Percentiles rank a stretch among this genome's conserved stretches.
phyloP scores from a whole-genome alignment of 2,888 invertebrate genomes.

The Tinea pellionella region DNA sequence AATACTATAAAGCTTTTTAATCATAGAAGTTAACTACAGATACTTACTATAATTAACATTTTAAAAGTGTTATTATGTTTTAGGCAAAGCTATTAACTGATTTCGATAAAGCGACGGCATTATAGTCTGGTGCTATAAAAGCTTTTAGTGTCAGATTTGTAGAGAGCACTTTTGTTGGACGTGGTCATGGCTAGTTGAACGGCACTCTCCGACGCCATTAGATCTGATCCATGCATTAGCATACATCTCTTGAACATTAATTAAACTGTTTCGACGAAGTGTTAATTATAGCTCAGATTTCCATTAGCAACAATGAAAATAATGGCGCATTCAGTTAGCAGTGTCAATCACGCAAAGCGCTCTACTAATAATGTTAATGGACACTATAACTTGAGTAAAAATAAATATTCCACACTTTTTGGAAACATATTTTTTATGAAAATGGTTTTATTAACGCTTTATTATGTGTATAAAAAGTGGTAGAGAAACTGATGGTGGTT shows the following conservation, averaged over 20 bases:
- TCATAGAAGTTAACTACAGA: not conserved
- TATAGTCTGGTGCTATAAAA: constrained; percentile 19
- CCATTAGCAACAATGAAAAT: constrained; percentile 15
- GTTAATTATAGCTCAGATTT: constrained; percentile 13
- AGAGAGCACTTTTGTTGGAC: constrained; percentile 12
- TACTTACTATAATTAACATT: not conserved
- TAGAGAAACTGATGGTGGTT: too few species aligned
- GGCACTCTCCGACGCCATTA: constrained; percentile 14
- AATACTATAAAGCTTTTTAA: not conserved
- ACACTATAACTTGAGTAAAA: not conserved
- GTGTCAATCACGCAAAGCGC: constrained; percentile 4
- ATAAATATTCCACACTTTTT: too few species aligned
- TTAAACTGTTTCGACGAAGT: constrained; percentile 13
- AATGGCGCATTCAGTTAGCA: constrained; percentile 8
- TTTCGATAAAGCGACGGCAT: constrained; percentile 6
- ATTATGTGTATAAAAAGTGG: too few species aligned
- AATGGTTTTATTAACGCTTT: too few species aligned
- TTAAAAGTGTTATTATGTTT: constrained; percentile 5
- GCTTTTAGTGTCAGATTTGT: constrained; percentile 22
- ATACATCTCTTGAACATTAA: constrained; percentile 14
- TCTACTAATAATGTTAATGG: not conserved
- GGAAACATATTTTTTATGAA: too few species aligned
- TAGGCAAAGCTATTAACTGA: constrained; percentile 4
- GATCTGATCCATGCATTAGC: constrained; percentile 15
- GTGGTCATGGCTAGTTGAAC: constrained; percentile 11